Conservation (phyloP, 2,888 invertebrate species). For the Bombylius discolor region DNA sequence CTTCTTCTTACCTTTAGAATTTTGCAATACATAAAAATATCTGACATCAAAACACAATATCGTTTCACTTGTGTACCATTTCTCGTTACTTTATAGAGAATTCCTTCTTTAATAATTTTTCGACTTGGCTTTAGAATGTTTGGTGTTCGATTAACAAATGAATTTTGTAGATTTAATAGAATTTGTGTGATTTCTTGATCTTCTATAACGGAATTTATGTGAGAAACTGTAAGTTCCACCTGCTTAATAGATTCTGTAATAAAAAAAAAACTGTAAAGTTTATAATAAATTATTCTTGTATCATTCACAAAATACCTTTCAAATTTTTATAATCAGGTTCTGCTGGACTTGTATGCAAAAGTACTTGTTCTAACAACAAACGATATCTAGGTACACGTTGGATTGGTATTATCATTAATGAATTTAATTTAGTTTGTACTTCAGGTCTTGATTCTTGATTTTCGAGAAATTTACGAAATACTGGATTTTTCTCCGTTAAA, state of each 20-base stretch:
- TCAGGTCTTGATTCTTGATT: conserved; percentile 56
- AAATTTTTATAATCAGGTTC: conserved; percentile 44
- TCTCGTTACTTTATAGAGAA: conserved; percentile 44
- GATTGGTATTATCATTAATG: conserved; percentile 62
- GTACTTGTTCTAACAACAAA: conserved; percentile 53
- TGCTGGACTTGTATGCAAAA: conserved; percentile 44
- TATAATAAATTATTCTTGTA: too few species aligned
- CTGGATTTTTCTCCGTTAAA: conserved; percentile 39
- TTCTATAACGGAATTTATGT: conserved; percentile 58
- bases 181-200: conserved; percentile 60
- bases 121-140: conserved; percentile 50
- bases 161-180: conserved; percentile 52
- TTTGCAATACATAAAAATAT: conserved; percentile 62
- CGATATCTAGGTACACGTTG: conserved; percentile 67
- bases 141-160: conserved; percentile 46
- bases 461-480: conserved; percentile 44
- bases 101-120: conserved; percentile 54
- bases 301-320: too few species aligned
- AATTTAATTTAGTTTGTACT: conserved; percentile 54
- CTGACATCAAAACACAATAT: conserved; percentile 58
- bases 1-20: conserved; percentile 33
- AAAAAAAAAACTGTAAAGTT: too few species aligned
- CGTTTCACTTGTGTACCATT: conserved; percentile 41
- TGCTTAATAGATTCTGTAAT: conserved; percentile 48
- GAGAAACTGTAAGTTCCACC: conserved; percentile 52